Evolutionary conservation across 2,888 invertebrate genomes (phyloP), one percentile per base, ranked within the genome.

Genomic region (Lamproptera curius): DNA sequence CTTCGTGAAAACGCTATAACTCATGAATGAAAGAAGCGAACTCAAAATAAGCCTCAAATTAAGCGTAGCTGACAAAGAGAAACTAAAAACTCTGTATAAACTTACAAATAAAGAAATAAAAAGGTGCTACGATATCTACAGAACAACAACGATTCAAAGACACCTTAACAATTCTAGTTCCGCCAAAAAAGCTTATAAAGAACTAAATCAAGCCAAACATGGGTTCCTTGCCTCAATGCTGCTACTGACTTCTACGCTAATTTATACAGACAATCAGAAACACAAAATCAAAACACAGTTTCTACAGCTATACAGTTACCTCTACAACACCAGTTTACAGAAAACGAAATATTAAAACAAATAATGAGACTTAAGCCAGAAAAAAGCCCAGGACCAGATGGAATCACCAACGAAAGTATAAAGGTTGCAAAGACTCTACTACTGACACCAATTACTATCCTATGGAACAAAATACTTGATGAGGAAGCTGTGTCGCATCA

Each of bases 221-320:
- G n/a, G 34, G 34, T 34, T 34, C 34, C 34, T 34, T 34, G 4
- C 10, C 11, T 34, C 5, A 34, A 34, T 5, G 4, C 34, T 34
- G 34, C 34, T 34, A 34, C 34, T 34, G 34, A 34, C 34, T 34
- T 34, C 34, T 34, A 34, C 34, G 34, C 34, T 34, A 34, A 34
- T 34, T n/a, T 34, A 6, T 34, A 34, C 5, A 34, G 34, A 34
- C n/a, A 34, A 34, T n/a, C 4, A 34, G 34, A n/a, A n/a, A 34
- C 34, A 34, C 34, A 34, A 34, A 6, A 34, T 34, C 34, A 34
- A 34, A 34, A 34, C 34, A 34, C 10, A 14, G 34, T 34, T 34
- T 34, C 34, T 34, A 13, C 10, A 34, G 34, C 34, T 34, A 6
- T n/a, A 34, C 34, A 14, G 34, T 6, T 34, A 34, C 34, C 34